Percentiles rank a stretch among this genome's conserved stretches.
phyloP scores from a whole-genome alignment of 2,797 vertebrate genomes.

The Hephaestus fuliginosus region DNA sequence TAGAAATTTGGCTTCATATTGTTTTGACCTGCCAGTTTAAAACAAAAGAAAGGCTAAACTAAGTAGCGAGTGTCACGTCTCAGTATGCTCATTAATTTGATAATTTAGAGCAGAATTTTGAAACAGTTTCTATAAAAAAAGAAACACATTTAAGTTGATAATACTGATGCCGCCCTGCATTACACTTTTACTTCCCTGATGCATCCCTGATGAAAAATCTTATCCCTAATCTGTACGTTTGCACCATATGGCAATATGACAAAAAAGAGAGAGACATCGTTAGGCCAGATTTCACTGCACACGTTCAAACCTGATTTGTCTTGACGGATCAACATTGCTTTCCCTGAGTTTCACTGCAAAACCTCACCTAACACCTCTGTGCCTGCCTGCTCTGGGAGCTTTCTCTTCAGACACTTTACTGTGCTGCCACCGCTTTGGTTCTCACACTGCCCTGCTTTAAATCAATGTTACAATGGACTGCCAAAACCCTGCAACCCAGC shows the following conservation, averaged over 20 bases:
- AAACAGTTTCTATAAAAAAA: background rate
- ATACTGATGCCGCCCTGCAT: background rate
- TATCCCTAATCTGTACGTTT: background rate
- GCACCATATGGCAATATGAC: background rate
- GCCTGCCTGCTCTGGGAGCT: background rate
- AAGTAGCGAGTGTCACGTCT: background rate
- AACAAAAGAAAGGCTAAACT: background rate
- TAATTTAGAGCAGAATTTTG: background rate
- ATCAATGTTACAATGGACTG: conserved; percentile 32
- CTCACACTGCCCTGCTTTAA: conserved; percentile 50
- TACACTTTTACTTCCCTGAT: background rate
- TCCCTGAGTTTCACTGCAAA: background rate
- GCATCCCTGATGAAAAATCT: too few relatives aligned
- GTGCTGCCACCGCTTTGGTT: conserved; percentile 17
- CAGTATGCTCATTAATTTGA: background rate
- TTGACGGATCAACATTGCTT: conserved; percentile 22
- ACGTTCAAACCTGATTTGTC: background rate
- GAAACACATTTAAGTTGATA: background rate
- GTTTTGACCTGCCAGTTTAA: background rate
- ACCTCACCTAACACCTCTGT: conserved; percentile 14
- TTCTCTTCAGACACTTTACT: conserved; percentile 23
- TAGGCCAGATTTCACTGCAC: background rate
- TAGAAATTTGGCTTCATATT: background rate
- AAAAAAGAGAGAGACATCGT: background rate
- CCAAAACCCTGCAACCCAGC: conserved; percentile 42